phyloP scores from a whole-genome alignment of 2,888 invertebrate genomes.

The Lamproptera curius region DNA sequence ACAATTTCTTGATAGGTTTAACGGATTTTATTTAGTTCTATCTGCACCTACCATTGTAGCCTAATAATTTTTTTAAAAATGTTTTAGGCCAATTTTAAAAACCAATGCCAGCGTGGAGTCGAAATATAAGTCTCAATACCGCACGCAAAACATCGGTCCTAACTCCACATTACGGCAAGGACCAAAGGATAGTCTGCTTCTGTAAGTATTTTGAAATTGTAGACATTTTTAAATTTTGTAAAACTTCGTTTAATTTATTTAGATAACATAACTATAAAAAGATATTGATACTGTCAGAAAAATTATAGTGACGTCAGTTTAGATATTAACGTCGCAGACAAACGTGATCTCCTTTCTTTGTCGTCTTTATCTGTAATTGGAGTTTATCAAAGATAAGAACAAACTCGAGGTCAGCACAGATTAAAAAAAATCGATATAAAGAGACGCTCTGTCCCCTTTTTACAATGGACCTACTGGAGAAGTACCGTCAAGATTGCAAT shows the following conservation, averaged over 20 bases:
- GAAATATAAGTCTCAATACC: slow-evolving; percentile 79
- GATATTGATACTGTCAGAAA: too few species aligned
- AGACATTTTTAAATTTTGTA: too few species aligned
- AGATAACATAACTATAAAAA: too few species aligned
- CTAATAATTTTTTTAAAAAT: slow-evolving; percentile 18
- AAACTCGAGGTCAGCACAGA: too few species aligned
- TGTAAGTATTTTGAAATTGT: slow-evolving; percentile 78
- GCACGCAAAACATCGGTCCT: slow-evolving; percentile 81
- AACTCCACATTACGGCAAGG: slow-evolving; percentile 86
- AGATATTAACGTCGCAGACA: background rate
- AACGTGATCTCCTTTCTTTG: too few species aligned
- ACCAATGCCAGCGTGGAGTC: slow-evolving; percentile 61
- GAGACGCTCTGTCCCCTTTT: too few species aligned
- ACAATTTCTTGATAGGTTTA: background rate
- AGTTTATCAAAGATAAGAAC: too few species aligned
- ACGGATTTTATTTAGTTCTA: background rate
- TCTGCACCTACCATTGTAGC: background rate
- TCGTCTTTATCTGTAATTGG: too few species aligned
- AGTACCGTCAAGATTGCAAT: too few species aligned
- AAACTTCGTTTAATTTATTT: too few species aligned
- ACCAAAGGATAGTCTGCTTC: slow-evolving; percentile 85
- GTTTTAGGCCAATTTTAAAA: slow-evolving; percentile 64
- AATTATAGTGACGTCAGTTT: background rate
- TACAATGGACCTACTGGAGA: too few species aligned
- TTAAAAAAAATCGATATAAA: too few species aligned